Conservation (phyloP, 2,888 invertebrate species). For the Syrphus vitripennis region DNA sequence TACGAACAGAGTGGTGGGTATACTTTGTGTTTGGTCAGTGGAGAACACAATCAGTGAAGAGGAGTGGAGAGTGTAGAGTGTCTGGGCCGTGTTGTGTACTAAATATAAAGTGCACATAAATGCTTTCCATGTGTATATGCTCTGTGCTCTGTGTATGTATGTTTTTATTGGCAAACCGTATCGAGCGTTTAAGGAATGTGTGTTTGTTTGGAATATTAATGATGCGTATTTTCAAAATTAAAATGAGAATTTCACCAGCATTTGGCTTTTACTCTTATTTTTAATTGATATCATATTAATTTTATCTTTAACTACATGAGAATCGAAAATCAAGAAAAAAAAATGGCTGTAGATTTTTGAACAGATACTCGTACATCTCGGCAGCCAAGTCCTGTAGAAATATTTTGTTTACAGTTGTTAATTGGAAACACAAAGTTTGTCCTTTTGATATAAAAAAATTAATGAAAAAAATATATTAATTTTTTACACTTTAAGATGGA, state of each 20-base stretch:
- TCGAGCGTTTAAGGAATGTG: background rate
- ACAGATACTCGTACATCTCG: too few relatives aligned
- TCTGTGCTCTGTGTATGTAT: background rate
- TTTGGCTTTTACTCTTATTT: too few relatives aligned
- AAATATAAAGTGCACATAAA: background rate
- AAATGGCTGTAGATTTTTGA: too few relatives aligned
- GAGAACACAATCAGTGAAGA: background rate
- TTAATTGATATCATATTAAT: too few relatives aligned
- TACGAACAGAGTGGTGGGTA: background rate
- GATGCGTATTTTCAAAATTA: background rate
- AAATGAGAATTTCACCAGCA: background rate
- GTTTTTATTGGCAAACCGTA: background rate
- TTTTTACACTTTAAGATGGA: too few relatives aligned
- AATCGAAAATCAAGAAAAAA: too few relatives aligned
- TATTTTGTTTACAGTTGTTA: background rate
- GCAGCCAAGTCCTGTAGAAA: background rate
- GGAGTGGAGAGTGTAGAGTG: background rate
- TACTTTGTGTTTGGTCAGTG: background rate
- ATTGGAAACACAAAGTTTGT: accelerated
- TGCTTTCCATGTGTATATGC: background rate
- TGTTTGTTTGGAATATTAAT: constrained; percentile 25
- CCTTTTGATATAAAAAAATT: too few relatives aligned
- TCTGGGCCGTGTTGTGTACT: background rate
- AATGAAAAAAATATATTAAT: too few relatives aligned
- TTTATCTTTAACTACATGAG: too few relatives aligned